These are phyloP conservation scores for Cydia strobilella DNA, from an alignment of 1,140 invertebrate genomes.

Conservation along the genomic window DNA sequence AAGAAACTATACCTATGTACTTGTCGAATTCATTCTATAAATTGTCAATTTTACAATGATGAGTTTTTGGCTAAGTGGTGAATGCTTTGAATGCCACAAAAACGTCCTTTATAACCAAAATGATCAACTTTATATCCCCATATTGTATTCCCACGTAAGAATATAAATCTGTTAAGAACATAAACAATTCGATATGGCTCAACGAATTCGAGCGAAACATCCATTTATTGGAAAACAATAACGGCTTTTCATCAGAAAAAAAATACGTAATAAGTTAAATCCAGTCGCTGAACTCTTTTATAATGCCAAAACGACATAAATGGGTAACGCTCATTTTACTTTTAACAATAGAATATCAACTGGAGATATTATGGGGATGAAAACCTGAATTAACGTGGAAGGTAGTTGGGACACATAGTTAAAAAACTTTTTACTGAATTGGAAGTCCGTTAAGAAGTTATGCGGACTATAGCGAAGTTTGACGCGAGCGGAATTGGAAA, in stretches of 20 bases:
- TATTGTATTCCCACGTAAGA: background rate
- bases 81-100: background rate
- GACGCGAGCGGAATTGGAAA: background rate
- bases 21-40: too few relatives aligned
- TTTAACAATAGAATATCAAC: background rate
- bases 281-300: background rate
- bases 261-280: background rate
- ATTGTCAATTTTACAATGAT: too few relatives aligned
- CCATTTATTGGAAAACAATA: slow-evolving; percentile 2
- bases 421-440: slow-evolving; percentile 24
- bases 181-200: slow-evolving; percentile 3
- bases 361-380: slow-evolving; percentile 4
- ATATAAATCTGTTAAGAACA: slow-evolving; percentile 14
- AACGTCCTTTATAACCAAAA: background rate
- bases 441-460: slow-evolving; percentile 24
- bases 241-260: background rate
- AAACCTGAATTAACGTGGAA: background rate
- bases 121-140: background rate
- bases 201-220: background rate
- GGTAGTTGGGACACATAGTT: slow-evolving; percentile 19
- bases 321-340: background rate
- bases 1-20: too few relatives aligned
- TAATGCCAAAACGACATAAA: background rate
- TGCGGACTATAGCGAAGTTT: slow-evolving; percentile 3
- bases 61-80: too few relatives aligned